Evolutionary conservation across 2,797 vertebrate genomes (phyloP), one percentile per base, ranked within the genome.

Genomic region (Diplodus sargus): DNA sequence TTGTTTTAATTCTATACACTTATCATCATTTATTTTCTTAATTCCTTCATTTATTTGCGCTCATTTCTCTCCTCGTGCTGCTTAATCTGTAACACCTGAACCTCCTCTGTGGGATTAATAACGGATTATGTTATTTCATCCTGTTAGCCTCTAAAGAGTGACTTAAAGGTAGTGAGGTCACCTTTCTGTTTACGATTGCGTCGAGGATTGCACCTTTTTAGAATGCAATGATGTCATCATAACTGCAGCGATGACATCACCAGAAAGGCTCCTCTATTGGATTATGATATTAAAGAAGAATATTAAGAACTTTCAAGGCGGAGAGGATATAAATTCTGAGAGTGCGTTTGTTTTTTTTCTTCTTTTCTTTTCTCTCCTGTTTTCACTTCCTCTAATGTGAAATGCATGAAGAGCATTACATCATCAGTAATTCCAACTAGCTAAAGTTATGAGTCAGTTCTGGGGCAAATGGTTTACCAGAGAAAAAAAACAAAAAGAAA

Each of bases 371-470:
- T 34, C 30, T 34, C 30, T 7, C 30, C 30, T 34, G 34, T 28
- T 34, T 34, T 34, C 34, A 20, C 23, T 60, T 6, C 34, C 28
- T 74, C 8, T 67, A 30, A 57, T 57, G 16, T 65, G 23, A 75
- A 64, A 78, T 39, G 12, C 43, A 63, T 22, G 56, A 56, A 74
- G 73, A 63, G 63, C 23, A 59, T 84, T 79, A 81, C 51, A 34
- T 84, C 52, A 83, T 76, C 64, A 23, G 47, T 54, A 64, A 68
- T 62, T 68, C 49, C 43, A 75, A 4, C 12, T 43, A 17, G 4
- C 43, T 51, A 9, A 70, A 65, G 22, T 48, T 48, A 42, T 66
- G 62, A 74, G 25, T 77, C 69, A 77, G 61, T 45, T 14, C 8
- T n/a, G 39, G 58, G 47, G 17, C 30, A 60, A 65, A 63, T 70